Percentiles rank a stretch among this genome's conserved stretches.
Conservation (phyloP, 2,888 invertebrate species). For the Eurytoma adleriae region DNA sequence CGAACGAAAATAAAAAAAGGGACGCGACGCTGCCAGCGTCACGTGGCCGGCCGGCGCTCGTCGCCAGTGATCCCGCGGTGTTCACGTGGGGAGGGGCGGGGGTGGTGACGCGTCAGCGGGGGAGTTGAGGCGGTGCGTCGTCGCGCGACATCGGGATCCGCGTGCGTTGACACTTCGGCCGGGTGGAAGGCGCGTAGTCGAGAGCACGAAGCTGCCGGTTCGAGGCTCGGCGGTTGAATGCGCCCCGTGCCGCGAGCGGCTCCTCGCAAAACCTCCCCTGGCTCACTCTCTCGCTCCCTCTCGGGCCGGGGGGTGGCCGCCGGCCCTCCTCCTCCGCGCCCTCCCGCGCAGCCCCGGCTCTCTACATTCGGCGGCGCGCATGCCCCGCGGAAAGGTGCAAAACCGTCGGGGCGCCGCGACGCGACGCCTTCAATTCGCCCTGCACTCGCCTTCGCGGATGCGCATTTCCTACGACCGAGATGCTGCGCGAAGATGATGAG, state of each 20-base stretch:
- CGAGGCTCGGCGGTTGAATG: conserved; percentile 71
- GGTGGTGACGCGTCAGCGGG: no score
- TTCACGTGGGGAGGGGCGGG: no score
- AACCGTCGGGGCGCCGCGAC: conserved; percentile 45
- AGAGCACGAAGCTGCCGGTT: conserved; percentile 60
- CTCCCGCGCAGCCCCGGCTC: neutral
- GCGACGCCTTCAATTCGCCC: neutral
- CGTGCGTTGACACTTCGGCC: neutral
- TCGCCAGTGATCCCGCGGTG: no score
- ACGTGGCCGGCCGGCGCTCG: no score
- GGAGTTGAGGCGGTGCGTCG: no score
- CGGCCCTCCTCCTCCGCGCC: neutral
- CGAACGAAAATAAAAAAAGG: neutral
- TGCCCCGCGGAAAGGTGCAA: conserved; percentile 59
- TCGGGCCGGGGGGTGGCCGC: conserved; percentile 53
- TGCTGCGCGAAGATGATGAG: no score
- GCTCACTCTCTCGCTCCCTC: conserved; percentile 50
- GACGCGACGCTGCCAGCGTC: no score
- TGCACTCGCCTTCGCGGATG: no score
- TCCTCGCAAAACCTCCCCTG: conserved; percentile 44
- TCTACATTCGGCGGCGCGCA: conserved; percentile 58
- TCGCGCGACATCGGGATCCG: neutral
- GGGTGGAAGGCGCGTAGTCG: neutral
- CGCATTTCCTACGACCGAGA: no score
- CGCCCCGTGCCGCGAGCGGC: conserved; percentile 60